A percentile compares a stretch with the other conserved stretches of the same genome.
Conservation (phyloP, 1,140 invertebrate genomes). For the Zaprionus davidi region DNA sequence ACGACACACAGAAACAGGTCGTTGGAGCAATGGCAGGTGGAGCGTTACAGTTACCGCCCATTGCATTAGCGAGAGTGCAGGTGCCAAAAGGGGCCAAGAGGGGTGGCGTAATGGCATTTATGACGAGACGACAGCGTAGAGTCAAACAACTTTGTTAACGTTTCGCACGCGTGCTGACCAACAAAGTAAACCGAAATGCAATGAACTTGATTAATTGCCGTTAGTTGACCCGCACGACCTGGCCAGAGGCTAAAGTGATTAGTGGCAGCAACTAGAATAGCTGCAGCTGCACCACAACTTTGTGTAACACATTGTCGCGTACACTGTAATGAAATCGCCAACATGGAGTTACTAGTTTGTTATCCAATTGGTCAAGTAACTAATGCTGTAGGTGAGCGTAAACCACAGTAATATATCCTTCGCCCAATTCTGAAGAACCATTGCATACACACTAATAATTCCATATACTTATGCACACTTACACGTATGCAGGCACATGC, state of each 20-base stretch:
- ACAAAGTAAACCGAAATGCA: constrained; percentile 60
- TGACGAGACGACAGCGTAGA: constrained; percentile 43
- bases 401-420: too few species aligned
- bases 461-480: too few species aligned
- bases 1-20: constrained; percentile 32
- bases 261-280: not conserved
- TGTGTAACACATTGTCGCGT: not conserved
- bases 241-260: constrained; percentile 9
- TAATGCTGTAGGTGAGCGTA: too few species aligned
- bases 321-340: not conserved
- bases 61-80: constrained; percentile 54
- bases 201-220: constrained; percentile 54
- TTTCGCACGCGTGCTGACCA: constrained; percentile 40
- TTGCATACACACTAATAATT: too few species aligned
- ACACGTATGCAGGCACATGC: too few species aligned
- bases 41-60: constrained; percentile 23
- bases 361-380: too few species aligned
- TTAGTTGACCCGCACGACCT: constrained; percentile 23
- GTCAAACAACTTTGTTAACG: constrained; percentile 60
- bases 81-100: constrained; percentile 5
- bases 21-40: constrained; percentile 7
- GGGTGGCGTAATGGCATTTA: constrained; percentile 60
- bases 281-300: not conserved
- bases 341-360: not conserved
- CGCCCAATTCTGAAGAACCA: too few species aligned